Base-by-base conservation (phyloP, 2,113 vertebrate genomes). In the Cheirogaleus medius region DNA sequence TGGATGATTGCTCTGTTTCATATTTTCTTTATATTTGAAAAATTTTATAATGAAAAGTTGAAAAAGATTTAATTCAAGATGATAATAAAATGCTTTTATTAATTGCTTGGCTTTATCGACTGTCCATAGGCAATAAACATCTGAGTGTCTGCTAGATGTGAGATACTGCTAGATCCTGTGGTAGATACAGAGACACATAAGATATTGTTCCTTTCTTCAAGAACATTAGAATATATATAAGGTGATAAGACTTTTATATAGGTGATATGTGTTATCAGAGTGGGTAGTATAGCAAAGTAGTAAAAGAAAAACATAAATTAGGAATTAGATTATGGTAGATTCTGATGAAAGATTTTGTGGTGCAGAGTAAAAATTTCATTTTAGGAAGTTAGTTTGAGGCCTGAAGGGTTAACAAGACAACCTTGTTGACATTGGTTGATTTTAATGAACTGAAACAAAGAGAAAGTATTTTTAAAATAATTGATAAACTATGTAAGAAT, bases 371-470 rank as follows among this genome's bases (percentile, higher is more conserved):
- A 52, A 87, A 47, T 90, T 96, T 90, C 92, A 47, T 58, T 54
- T 93, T 80, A 89, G 21, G 32, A 71, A 85, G 21, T 93, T 6
- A 37, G 11, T 63, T 44, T 78, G 84, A 69, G 21, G 9, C 52
- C 32, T 92, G 76, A 96, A n/a, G 37, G 6, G 9, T 91, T 87
- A 86, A 91, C 49, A 76, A 77, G 42, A 84, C 9, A 84, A 42
- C 52, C 89, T 69, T 69, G n/a, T 89, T 93, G 68, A 87, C 32
- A 52, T 76, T 92, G 27, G 10, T 92, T 95, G n/a, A 87, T 91
- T 96, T 95, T 93, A 87, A 77, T 84, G 49, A 82, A 44, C 42
- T 91, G 39, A 54, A 95, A 84, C 42, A 92, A 78, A 82, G 68
- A 68, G 27, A 91, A 92, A 23, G 39, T 64, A 37, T n/a, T 90